Evolutionary conservation across 2,888 invertebrate genomes (phyloP), one percentile per base, ranked within the genome.

Genomic region (Eupithecia pulchellata): DNA sequence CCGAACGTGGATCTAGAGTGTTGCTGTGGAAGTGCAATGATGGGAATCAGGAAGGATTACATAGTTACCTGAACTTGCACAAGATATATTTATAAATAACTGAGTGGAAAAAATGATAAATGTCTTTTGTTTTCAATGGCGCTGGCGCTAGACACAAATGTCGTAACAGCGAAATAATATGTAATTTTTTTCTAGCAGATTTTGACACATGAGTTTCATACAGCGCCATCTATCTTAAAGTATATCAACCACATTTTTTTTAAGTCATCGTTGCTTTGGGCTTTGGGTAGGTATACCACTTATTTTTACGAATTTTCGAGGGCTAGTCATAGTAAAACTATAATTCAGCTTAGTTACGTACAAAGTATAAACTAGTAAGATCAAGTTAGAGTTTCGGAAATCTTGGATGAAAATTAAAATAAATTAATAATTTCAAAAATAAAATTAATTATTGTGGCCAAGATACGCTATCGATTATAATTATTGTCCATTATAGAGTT

Each of bases 1-100:
- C 78, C 80, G 82, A 81, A 78, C 75, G 73, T 79, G 80, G 80
- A 79, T 20, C 34, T 20, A 9, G 39, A 17, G 42, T 17, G 27
- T 67, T 57, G 13, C 9, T 5, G 57, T 42, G 67, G 64, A 72
- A 27, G 36, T 47, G n/a, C n/a, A 2, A 42, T n/a, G 17, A 34
- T 42, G 67, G 64, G 65, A 27, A 25, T 52, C 66, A 29, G 17
- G 34, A 57, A 8, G 29, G 30, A 60, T 29, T 14, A 20, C 17
- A 39, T 39, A 39, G 5, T 32, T 39, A 39, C 17, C 4, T 39
- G 14, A 39, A 39, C 14, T 39, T 42, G n/a, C 17, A 8, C 42
- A 42, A 52, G 11, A 52, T 52, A 25, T 1, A 52, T 52, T 20
- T 5, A 6, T 32, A 32, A 4, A 32, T 32, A 6, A n/a, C n/a